These are phyloP conservation scores for Agrotis puta DNA, from an alignment of 2,888 invertebrate genomes.

Conservation along the genomic window DNA sequence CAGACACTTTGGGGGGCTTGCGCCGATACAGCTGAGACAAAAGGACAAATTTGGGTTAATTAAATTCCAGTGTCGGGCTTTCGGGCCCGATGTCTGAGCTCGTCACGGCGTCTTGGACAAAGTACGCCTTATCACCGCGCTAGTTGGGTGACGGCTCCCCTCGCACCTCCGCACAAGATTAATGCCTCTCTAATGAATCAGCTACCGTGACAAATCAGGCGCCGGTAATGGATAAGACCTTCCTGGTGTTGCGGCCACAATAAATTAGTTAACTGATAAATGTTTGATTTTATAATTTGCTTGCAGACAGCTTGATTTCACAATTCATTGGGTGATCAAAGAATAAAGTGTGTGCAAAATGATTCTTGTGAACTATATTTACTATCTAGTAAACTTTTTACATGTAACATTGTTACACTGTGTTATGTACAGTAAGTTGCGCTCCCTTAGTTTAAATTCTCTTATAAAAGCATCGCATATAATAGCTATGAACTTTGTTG, in stretches of 20 bases:
- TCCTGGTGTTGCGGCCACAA: conserved; percentile 81
- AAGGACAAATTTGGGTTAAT: conserved; percentile 87
- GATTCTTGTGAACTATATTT: not conserved
- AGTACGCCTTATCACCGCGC: conserved; percentile 84
- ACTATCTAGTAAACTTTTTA: not conserved
- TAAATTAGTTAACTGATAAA: conserved; percentile 79
- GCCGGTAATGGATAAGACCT: conserved; percentile 84
- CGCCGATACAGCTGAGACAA: conserved; percentile 76
- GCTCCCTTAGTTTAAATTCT: not conserved
- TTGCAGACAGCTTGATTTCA: conserved; percentile 30
- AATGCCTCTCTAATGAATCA: conserved; percentile 87
- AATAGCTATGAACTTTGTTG: not conserved
- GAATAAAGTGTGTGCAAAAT: not conserved
- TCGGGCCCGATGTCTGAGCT: conserved; percentile 77
- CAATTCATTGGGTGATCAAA: conserved; percentile 10
- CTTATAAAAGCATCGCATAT: not conserved
- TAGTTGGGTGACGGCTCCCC: conserved; percentile 74
- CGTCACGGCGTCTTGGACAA: conserved; percentile 85
- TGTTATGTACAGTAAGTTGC: no score
- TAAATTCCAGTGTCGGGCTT: conserved; percentile 86
- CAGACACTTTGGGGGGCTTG: conserved; percentile 74
- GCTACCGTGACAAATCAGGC: conserved; percentile 87
- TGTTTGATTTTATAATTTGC: conserved; percentile 72
- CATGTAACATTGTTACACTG: not conserved
- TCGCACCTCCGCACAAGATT: conserved; percentile 81